Conservation (phyloP, 2,113 vertebrate genomes). For the Myotis yumanensis region DNA sequence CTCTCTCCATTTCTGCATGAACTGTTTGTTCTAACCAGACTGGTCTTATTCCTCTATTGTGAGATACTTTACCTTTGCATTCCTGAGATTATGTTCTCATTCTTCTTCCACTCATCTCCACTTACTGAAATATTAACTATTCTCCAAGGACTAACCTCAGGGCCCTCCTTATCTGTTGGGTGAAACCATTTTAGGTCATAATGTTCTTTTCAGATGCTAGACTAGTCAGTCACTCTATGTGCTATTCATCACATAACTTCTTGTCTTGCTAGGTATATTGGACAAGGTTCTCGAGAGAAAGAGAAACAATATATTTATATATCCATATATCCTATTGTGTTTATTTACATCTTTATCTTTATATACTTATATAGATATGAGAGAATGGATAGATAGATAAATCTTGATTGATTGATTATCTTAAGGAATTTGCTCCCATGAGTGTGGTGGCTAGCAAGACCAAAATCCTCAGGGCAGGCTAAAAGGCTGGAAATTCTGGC, state of each 20-base stretch:
- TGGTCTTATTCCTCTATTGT: not conserved
- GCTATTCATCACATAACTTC: not conserved
- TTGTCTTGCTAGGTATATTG: not conserved
- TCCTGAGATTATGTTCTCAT: not conserved
- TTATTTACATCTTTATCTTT: not conserved
- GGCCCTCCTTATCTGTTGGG: not conserved
- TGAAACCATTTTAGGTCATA: conserved; percentile 20
- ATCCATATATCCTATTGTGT: not conserved
- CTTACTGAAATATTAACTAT: conserved; percentile 18
- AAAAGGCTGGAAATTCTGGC: not conserved
- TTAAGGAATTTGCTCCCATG: not conserved
- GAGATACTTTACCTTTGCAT: not conserved
- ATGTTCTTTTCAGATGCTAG: conserved; percentile 59
- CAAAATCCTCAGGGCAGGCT: not conserved
- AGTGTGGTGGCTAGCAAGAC: not conserved
- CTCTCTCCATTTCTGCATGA: conserved; percentile 14
- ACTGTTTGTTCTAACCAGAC: not conserved
- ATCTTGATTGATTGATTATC: not conserved
- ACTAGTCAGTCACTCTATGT: conserved; percentile 42
- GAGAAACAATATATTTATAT: not conserved
- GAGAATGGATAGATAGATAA: not conserved
- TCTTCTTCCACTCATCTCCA: conserved; percentile 1
- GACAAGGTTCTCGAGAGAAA: not conserved
- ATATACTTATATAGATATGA: not conserved
- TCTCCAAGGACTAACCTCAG: not conserved